Conservation (phyloP, 2,113 vertebrate genomes). For the Bolborhynchus lineola region DNA sequence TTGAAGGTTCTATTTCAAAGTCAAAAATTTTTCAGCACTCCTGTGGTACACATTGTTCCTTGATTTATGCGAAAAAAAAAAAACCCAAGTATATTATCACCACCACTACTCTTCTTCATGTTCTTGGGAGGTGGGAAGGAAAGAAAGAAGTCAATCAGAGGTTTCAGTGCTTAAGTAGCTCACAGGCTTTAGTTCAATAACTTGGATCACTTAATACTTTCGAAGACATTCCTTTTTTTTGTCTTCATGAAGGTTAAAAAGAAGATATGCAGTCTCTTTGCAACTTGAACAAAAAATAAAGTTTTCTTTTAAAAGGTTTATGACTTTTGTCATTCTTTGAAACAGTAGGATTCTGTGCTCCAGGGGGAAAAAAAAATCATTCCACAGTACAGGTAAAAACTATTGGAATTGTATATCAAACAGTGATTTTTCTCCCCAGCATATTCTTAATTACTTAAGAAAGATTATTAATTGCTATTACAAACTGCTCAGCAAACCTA, state of each 20-base stretch:
- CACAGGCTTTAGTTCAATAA: slow-evolving; percentile 2
- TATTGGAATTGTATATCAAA: background rate
- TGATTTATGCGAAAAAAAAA: slow-evolving; percentile 19
- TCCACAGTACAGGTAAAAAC: background rate
- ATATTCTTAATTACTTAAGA: slow-evolving; percentile 11
- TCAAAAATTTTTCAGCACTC: background rate
- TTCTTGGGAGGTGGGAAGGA: background rate
- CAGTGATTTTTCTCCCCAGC: background rate
- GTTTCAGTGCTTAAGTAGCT: background rate
- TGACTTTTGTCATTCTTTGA: background rate
- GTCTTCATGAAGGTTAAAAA: background rate
- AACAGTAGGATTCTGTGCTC: background rate
- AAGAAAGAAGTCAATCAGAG: slow-evolving; percentile 10
- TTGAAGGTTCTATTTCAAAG: background rate
- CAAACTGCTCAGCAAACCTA: background rate
- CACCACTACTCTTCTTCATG: background rate
- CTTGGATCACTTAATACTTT: background rate
- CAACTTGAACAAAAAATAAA: background rate
- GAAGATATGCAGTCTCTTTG: background rate
- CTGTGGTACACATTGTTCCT: background rate
- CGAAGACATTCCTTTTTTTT: background rate
- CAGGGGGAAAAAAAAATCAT: background rate
- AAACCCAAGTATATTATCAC: background rate
- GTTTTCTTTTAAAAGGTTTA: slow-evolving; percentile 4
- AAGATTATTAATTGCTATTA: slow-evolving; percentile 24